These are phyloP conservation scores for Drepanosiphum platanoidis DNA, from an alignment of 2,888 invertebrate species.

Conservation along the genomic window DNA sequence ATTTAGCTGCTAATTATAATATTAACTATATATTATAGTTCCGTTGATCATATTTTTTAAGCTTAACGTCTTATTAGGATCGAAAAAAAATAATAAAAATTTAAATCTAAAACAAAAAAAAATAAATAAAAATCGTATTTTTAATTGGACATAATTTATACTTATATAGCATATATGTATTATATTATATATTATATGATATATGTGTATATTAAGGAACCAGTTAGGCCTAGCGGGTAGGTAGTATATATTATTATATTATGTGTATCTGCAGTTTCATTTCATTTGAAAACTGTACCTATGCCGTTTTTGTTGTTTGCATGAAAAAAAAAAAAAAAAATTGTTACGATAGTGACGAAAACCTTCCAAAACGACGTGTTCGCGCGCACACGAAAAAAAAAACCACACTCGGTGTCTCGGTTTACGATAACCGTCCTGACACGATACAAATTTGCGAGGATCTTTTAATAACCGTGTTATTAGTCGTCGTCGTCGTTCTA, in stretches of 20 bases:
- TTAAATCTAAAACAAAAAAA: conserved; percentile 37
- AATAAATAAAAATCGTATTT: conserved; percentile 36
- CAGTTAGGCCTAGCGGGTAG: conserved; percentile 35
- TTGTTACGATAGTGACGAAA: neutral
- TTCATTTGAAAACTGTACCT: conserved; percentile 25
- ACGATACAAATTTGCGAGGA: neutral
- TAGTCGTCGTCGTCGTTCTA: neutral
- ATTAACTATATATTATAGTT: conserved; percentile 49
- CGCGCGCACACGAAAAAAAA: neutral
- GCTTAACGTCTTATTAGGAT: conserved; percentile 49
- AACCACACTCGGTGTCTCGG: neutral
- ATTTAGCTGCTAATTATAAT: conserved; percentile 53
- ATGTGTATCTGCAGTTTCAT: conserved; percentile 20
- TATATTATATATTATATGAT: conserved; percentile 21
- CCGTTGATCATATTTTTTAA: conserved; percentile 49
- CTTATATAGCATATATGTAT: conserved; percentile 19
- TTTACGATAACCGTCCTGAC: neutral
- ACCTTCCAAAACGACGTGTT: neutral
- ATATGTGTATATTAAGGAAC: conserved; percentile 36
- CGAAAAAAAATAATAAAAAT: conserved; percentile 35
- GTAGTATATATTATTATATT: neutral
- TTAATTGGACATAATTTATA: conserved; percentile 40
- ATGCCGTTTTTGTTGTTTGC: neutral
- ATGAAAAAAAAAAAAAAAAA: conserved; percentile 1
- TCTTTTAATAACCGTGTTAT: neutral